Percentiles rank a stretch among this genome's conserved stretches.
These are phyloP conservation scores for Agriopis marginaria DNA, from an alignment of 2,888 invertebrate species.

Conservation along the genomic window DNA sequence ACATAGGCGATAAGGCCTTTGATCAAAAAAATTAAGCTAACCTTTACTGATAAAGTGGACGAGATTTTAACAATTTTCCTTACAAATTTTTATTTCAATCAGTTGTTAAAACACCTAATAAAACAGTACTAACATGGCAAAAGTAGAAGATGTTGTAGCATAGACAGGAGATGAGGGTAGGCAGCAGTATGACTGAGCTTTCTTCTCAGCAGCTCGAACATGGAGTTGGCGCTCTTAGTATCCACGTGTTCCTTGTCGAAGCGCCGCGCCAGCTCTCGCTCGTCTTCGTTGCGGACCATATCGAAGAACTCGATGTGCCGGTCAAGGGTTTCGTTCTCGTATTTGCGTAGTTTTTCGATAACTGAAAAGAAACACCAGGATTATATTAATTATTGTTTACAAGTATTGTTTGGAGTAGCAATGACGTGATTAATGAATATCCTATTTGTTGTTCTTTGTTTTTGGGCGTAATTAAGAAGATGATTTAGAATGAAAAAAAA, in stretches of 20 bases:
- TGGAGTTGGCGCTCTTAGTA: conserved; percentile 96
- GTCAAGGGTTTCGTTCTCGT: conserved; percentile 97
- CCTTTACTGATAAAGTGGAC: too few relatives aligned
- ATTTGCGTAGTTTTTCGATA: conserved; percentile 96
- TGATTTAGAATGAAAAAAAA: too few relatives aligned
- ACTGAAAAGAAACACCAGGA: conserved; percentile 75
- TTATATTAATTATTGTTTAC: background rate
- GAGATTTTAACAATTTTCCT: too few relatives aligned
- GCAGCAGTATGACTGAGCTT: conserved; percentile 97
- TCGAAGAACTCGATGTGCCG: conserved; percentile 99
- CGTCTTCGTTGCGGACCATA: conserved; percentile 98
- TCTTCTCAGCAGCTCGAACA: conserved; percentile 95
- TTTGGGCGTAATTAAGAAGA: too few relatives aligned
- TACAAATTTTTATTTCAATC: background rate
- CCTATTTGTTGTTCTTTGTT: too few relatives aligned
- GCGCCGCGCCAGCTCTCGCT: conserved; percentile 95
- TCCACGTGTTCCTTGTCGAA: conserved; percentile 97
- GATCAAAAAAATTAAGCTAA: too few relatives aligned
- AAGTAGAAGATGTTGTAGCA: conserved; percentile 95
- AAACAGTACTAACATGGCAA: conserved; percentile 85
- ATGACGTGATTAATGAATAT: too few relatives aligned
- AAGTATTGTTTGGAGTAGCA: too few relatives aligned
- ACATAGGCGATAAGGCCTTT: too few relatives aligned
- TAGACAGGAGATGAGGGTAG: conserved; percentile 96
- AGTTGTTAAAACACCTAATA: background rate